Base-by-base conservation (phyloP, 2,113 vertebrate species). In the Mastomys coucha region DNA sequence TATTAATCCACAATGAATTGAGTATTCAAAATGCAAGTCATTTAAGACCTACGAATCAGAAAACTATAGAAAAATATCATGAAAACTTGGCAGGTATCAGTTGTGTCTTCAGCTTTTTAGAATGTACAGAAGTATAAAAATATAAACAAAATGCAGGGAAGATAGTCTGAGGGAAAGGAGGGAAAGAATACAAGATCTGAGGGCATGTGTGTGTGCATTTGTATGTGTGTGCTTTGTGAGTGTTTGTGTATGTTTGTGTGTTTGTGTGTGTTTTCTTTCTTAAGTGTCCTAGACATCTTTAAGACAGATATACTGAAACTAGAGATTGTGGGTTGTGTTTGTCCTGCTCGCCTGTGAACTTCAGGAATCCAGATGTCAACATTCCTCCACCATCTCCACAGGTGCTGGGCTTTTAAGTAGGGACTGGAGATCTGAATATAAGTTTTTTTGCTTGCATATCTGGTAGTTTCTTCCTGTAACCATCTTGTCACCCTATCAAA, bases 111-210 rank as follows among this genome's bases (percentile, higher is more conserved):
- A 11, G 10, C 56, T 33, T 82, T 42, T 58, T 16, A n/a, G 2
- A 72, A 86, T 86, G 9, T 4, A 70, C 13, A 13, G 24, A 70
- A 49, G 28, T 75, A 63, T 33, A 39, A n/a, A 13, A 80, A 94
- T 91, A 88, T 75, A 20, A 42, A 53, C 31, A 2, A 65, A 85
- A 80, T 2, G 49, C 26, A 85, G 4, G 45, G 31, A 84, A 49
- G 4, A 39, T 1, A 17, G 17, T n/a, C 16, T 42, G 22, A 39
- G 16, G 6, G 0, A 1, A 49, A 31, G n/a, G 39, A 58, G 0
- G 6, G 56, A 58, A 89, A 19, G 5, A 16, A 16, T 5, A 53
- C 13, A 5, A 69, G 19, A 53, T 70, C 31, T 49, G 28, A 67
- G 16, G 69, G 45, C 14, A n/a, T 7, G 6, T n/a, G 51, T 80